A percentile compares a stretch with the other conserved stretches of the same genome.
Evolutionary conservation across 2,797 vertebrate species (phyloP).

Genomic region (Myotis pilosus): DNA sequence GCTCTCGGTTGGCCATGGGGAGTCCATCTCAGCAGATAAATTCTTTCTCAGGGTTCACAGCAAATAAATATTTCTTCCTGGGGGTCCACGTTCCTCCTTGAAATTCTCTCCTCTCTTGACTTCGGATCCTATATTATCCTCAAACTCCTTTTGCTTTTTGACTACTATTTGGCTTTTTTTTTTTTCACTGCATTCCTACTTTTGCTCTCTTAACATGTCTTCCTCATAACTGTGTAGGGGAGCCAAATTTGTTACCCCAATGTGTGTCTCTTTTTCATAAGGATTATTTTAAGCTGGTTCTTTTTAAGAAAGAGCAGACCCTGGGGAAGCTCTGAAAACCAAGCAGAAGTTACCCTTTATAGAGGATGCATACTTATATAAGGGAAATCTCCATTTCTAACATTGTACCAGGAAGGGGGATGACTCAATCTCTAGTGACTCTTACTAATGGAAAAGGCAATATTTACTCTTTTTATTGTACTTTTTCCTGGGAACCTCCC

Average conservation of each 20-base stretch:
- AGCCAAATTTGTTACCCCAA: neutral
- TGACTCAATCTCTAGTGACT: neutral
- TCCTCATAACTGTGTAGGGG: neutral
- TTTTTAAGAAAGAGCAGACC: neutral
- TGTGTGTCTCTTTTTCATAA: neutral
- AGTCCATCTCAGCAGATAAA: neutral
- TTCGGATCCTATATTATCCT: neutral
- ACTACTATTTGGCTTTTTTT: neutral
- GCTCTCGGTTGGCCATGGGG: neutral
- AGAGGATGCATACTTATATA: neutral
- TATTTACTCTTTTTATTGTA: neutral
- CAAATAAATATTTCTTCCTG: neutral
- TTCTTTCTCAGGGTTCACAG: neutral
- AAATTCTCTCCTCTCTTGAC: neutral
- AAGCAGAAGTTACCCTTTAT: neutral
- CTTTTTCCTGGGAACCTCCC: neutral
- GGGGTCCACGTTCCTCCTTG: neutral
- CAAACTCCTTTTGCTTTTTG: neutral
- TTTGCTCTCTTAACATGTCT: neutral
- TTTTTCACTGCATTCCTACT: neutral
- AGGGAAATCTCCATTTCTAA: neutral
- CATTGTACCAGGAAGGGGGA: neutral
- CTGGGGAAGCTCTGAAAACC: neutral
- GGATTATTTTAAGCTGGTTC: neutral
- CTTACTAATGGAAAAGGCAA: neutral